Evolutionary conservation across 2,888 invertebrate genomes (phyloP), one percentile per base, ranked within the genome.

Genomic region (Thymelicus lineola): DNA sequence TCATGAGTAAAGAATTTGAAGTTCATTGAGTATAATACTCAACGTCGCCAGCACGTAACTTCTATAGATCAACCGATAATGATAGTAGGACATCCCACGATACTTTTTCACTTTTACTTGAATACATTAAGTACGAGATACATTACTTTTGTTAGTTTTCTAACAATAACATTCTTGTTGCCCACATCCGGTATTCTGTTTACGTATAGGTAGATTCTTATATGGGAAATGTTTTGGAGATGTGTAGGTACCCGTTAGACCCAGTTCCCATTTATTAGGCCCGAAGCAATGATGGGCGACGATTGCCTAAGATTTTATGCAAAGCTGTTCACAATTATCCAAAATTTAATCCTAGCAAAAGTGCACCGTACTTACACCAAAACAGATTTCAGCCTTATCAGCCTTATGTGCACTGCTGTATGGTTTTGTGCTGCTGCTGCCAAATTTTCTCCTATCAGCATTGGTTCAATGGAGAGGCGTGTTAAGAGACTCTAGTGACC

Each of bases 101-200:
- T 50, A 50, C 36, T 38, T 63, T 63, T 63, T 50, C 62, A 63
- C 62, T 63, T 63, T 63, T 63, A 50, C 62, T 48, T 36, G 48
- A 63, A 63, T 36, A 63, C 15, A 63, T 63, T 63, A 63, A 15
- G 36, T 50, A 50, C 17, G 17, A 63, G 62, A 36, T 63, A 17
- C 50, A 45, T 50, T 55, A 53, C 50, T 17, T 50, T 50, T 20
- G 20, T 53, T 35, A 35, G 6, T 48, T 62, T 62, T 48, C 48
- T 62, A 35, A 62, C 62, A 62, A 62, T 48, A 28, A 62, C 46
- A 62, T 62, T 62, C 62, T 35, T 60, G 38, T 60, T 15, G 28
- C 46, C 35, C 48, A 62, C 28, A 62, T 48, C 62, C 48, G 48
- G 17, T 61, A 14, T 14, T 36, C 28, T 35, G 35, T 28, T 7